Evolutionary conservation across 1,140 invertebrate genomes (phyloP).

Genomic region (Pseudomyrmex sp.): DNA sequence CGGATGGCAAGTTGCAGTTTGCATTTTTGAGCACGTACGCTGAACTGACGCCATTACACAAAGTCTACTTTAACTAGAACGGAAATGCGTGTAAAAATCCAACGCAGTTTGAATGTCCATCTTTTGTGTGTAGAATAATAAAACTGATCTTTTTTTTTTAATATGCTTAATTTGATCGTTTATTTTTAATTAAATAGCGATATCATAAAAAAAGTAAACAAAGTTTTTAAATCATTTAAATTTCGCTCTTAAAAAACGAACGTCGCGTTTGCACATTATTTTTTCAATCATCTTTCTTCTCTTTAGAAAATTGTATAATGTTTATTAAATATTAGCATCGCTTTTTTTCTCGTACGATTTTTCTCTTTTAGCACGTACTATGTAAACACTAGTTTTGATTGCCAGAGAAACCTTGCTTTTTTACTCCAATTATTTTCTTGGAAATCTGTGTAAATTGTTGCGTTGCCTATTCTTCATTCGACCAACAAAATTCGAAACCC

Average conservation of each 20-base stretch:
- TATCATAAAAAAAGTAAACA: not conserved
- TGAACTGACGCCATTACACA: constrained; percentile 34
- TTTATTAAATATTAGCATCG: constrained; percentile 14
- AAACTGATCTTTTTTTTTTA: not conserved
- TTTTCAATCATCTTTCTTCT: not conserved
- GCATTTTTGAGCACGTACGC: constrained; percentile 49
- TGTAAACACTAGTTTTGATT: constrained; percentile 11
- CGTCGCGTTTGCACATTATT: not conserved
- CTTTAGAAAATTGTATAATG: not conserved
- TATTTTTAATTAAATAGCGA: not conserved
- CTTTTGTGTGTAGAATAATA: not conserved
- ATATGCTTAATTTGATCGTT: not conserved
- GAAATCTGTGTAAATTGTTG: not conserved
- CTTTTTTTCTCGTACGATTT: not conserved
- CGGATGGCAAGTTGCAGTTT: constrained; percentile 34
- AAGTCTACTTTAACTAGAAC: constrained; percentile 45
- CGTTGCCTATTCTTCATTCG: constrained; percentile 41
- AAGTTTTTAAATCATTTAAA: not conserved
- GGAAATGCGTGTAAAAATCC: constrained; percentile 39
- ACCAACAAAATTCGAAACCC: constrained; percentile 28
- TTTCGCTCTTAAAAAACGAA: not conserved
- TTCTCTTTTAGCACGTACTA: not conserved
- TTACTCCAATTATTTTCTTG: constrained; percentile 46
- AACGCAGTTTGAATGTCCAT: not conserved
- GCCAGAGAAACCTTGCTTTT: constrained; percentile 9